Conservation (phyloP, 2,113 vertebrate species). For the Sapayoa aenigma region DNA sequence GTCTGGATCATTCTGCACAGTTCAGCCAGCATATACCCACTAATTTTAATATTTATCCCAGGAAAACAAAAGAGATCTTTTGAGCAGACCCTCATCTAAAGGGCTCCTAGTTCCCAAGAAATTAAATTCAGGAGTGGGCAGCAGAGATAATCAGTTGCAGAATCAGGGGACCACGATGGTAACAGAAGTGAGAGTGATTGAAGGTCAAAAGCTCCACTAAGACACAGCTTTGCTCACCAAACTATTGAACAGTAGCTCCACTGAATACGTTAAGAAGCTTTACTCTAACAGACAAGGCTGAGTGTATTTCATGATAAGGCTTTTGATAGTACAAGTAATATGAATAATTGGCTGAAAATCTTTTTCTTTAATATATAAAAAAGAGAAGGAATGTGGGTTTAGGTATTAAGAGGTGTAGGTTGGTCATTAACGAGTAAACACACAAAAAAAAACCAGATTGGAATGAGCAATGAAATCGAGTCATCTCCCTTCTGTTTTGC, state of each 20-base stretch:
- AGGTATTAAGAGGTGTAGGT: not conserved
- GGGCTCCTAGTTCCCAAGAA: not conserved
- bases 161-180: not conserved
- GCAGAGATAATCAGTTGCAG: not conserved
- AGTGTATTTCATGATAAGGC: not conserved
- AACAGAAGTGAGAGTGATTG: not conserved
- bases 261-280: not conserved
- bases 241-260: not conserved
- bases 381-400: not conserved
- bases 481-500: not conserved
- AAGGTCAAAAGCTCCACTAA: not conserved
- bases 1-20: not conserved
- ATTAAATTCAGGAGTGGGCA: not conserved
- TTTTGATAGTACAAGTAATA: not conserved
- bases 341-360: not conserved
- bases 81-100: not conserved
- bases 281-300: not conserved
- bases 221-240: not conserved
- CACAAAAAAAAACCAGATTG: not conserved
- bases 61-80: not conserved
- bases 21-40: not conserved
- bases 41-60: conserved; percentile 6
- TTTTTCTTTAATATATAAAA: not conserved
- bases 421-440: not conserved
- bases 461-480: not conserved